Evolutionary conservation across 2,797 vertebrate species (phyloP).

Genomic region (Distichodus sexfasciatus): DNA sequence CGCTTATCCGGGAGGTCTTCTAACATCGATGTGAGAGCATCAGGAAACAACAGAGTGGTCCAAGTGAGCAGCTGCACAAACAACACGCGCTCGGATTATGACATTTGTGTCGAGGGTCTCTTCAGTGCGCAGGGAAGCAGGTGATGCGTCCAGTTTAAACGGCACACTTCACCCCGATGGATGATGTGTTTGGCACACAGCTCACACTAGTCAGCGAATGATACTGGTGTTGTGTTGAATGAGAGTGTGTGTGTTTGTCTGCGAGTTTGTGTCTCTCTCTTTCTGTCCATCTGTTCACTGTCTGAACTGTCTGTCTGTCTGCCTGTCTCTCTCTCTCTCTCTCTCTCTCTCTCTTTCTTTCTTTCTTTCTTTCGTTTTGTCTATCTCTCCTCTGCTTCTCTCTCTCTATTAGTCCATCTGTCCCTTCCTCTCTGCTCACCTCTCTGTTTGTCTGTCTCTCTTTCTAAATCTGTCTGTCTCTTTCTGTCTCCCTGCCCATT

Average conservation of each 20-base stretch:
- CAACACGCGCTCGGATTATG: slow-evolving; percentile 49
- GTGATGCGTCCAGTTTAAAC: slow-evolving; percentile 38
- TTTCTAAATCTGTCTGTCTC: too few species aligned
- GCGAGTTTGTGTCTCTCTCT: too few species aligned
- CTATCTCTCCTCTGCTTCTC: too few species aligned
- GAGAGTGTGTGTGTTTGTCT: not conserved
- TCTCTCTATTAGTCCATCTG: too few species aligned
- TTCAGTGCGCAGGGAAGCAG: slow-evolving; percentile 30
- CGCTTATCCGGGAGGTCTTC: slow-evolving; percentile 6
- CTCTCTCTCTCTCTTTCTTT: too few species aligned
- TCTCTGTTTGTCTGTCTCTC: too few species aligned
- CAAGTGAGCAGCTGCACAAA: slow-evolving; percentile 36
- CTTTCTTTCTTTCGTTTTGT: too few species aligned
- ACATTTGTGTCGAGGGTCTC: slow-evolving; percentile 40
- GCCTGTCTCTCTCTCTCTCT: too few species aligned
- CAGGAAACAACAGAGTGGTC: slow-evolving; percentile 12
- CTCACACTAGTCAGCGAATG: slow-evolving; percentile 24
- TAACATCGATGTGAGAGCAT: slow-evolving; percentile 8
- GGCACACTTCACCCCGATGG: slow-evolving; percentile 35
- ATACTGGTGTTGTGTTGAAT: slow-evolving; percentile 11
- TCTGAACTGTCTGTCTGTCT: too few species aligned
- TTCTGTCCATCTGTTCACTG: too few species aligned
- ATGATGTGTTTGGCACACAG: slow-evolving; percentile 28
- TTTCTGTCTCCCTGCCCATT: too few species aligned
- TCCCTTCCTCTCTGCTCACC: too few species aligned